Percentiles rank a stretch among this genome's conserved stretches.
Conservation (phyloP, 2,797 vertebrate genomes). For the Pseudochaenichthys georgianus region DNA sequence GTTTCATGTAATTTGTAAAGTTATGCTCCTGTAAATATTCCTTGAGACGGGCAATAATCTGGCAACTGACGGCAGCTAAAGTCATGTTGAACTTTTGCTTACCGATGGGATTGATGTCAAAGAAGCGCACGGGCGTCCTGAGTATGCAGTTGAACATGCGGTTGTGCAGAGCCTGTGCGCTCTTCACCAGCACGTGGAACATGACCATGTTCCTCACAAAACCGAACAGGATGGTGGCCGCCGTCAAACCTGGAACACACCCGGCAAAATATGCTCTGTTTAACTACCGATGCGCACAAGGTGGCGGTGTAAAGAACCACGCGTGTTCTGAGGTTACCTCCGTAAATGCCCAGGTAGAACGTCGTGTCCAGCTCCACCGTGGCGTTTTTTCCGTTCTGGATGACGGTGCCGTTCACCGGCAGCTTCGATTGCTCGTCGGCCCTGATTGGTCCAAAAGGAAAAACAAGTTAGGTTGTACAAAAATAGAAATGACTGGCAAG, state of each 20-base stretch:
- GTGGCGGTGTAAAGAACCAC: neutral
- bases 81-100: constrained; percentile 35
- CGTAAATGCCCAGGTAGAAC: constrained; percentile 82
- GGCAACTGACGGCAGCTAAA: too few species aligned
- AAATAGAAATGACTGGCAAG: neutral
- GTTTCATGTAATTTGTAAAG: too few species aligned
- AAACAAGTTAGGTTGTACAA: neutral
- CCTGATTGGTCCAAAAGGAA: constrained; percentile 58
- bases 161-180: constrained; percentile 88
- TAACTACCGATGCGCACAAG: neutral
- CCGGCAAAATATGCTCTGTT: neutral
- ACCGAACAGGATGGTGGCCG: constrained; percentile 87
- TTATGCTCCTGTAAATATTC: too few species aligned
- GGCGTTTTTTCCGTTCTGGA: constrained; percentile 29
- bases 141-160: constrained; percentile 83
- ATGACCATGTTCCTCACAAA: constrained; percentile 86
- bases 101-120: constrained; percentile 86
- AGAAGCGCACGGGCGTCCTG: constrained; percentile 79
- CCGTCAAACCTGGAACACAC: constrained; percentile 87
- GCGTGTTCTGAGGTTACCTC: constrained; percentile 62
- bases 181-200: constrained; percentile 89
- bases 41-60: too few species aligned
- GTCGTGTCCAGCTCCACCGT: constrained; percentile 65
- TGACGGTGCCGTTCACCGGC: constrained; percentile 9
- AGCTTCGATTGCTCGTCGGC: constrained; percentile 76